These are phyloP conservation scores for Brotula barbata DNA, from an alignment of 2,797 vertebrate species.

Conservation along the genomic window DNA sequence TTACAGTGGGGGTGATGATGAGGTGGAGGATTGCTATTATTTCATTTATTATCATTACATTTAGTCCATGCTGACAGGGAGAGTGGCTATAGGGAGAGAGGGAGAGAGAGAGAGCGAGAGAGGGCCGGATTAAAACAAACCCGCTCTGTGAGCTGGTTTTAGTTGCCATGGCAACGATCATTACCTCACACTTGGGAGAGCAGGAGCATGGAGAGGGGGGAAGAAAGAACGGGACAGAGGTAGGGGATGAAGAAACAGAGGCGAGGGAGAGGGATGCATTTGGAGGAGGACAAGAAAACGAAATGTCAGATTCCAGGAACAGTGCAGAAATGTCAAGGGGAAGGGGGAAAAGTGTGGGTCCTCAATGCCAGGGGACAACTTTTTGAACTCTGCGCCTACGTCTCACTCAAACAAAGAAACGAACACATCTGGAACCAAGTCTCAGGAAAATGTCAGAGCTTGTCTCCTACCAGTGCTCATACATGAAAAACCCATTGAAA, in stretches of 20 bases:
- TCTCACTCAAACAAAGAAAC: constrained; percentile 42
- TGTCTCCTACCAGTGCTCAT: constrained; percentile 22
- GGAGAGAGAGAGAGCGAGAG: constrained; percentile 52
- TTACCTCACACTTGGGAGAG: constrained; percentile 86
- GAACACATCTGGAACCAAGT: constrained; percentile 37
- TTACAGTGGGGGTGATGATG: constrained; percentile 74
- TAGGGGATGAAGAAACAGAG: constrained; percentile 56
- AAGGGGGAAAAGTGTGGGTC: constrained; percentile 33
- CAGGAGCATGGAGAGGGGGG: constrained; percentile 69
- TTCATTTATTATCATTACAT: constrained; percentile 78
- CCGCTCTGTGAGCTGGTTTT: constrained; percentile 82
- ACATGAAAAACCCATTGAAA: constrained; percentile 33
- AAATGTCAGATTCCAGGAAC: constrained; percentile 65
- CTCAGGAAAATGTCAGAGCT: constrained; percentile 47
- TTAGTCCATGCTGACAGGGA: constrained; percentile 73
- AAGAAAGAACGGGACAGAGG: constrained; percentile 64
- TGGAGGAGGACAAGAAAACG: constrained; percentile 28
- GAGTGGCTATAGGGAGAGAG: constrained; percentile 42
- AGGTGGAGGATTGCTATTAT: constrained; percentile 72
- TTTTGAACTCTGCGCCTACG: constrained; percentile 56
- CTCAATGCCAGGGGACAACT: constrained; percentile 57
- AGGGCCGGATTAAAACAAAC: constrained; percentile 83
- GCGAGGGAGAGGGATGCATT: constrained; percentile 37
- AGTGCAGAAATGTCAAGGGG: constrained; percentile 59
- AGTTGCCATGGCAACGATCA: constrained; percentile 86